Base-by-base conservation (phyloP, 2,113 vertebrate species). In the Penelope pileata region DNA sequence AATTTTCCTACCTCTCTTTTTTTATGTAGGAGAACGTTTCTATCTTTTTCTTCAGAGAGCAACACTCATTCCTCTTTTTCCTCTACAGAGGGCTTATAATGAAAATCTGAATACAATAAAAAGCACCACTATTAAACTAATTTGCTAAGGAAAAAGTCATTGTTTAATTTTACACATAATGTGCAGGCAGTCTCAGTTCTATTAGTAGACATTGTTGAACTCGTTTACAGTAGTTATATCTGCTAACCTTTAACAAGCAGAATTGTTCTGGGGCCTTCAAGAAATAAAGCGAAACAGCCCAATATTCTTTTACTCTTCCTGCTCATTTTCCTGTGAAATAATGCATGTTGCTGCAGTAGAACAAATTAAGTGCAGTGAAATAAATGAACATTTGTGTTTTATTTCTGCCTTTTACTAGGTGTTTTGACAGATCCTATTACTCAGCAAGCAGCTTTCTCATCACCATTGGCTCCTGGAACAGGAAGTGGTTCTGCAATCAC, bases 401-500 rank as follows among this genome's bases (percentile, higher is more conserved):
- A 58, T 59, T 68, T 81, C 32, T 73, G 63, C 18, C 19, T 79
- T 30, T 58, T 50, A 19, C 22, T 62, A 97, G 99, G 98, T 95
- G 96, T 98, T 53, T 91, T 98, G 74, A 78, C 98, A 60, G 95
- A 97, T 95, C 97, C 99, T 32, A 97, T 99, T 96, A 97, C 98
- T 81, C 98, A 99, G 53, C 98, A 98, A 97, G 78, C 97, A 79
- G 91, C 98, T 38, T 73, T 97, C 23, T 74, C 92, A 16, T 81
- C 95, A 10, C 38, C 93, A 75, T 90, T 98, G 96, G 92, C 97
- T 13, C 94, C 97, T 36, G 97, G 95, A 51, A 12, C 97, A 40
- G 97, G 97, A 14, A 69, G 96, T 42, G 97, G 96, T 32, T 99
- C 99, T 34, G 96, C 99, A 54, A 99, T 99, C 90, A 99, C 99